Evolutionary conservation across 2,797 vertebrate species (phyloP), one percentile per base, ranked within the genome.

Genomic region (Melanitta fusca): DNA sequence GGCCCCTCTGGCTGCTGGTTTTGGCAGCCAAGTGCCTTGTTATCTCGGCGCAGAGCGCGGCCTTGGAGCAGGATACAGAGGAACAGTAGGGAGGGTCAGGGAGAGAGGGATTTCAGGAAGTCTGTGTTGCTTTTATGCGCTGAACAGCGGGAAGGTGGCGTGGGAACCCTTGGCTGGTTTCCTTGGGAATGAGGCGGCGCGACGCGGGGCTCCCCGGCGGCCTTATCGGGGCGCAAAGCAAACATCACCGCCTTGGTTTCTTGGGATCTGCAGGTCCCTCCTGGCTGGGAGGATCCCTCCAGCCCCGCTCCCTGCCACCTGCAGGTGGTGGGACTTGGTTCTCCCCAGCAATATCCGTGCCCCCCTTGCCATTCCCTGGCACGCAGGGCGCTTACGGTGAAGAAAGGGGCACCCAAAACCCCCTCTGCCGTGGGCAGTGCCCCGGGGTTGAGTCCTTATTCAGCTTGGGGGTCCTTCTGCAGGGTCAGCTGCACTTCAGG

Each of bases 31-130:
- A 94, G 47, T 1, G 74, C 82, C 66, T 79, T 18, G 88, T 88
- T 95, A 95, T 90, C 91, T 85, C 43, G 2, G 47, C 13, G 1
- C 38, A 15, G 91, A 91, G 70, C 0, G 27, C 47, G 88, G 91
- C 82, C 93, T 87, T 68, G 71, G 89, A 91, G 89, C 93, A 92
- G 93, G 95, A 92, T 82, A 86, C 83, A 34, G 91, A 8, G 77
- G 22, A 66, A 49, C 83, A 78, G 85, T 20, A 60, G 89, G 82
- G 88, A 96, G 82, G 82, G 82, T 84, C n/a, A 34, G 0, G 30
- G 91, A 91, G 70, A 82, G 86, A 71, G 91, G 91, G 93, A 65
- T 88, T 85, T 68, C 85, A 92, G 95, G 93, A 91, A 93, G 68
- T 66, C 71, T 62, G 36, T 64, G 88, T 81, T 66, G 85, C 93